phyloP scores from a whole-genome alignment of 92 coral and sea anemone species.

The Parazoanthus swiftii region DNA sequence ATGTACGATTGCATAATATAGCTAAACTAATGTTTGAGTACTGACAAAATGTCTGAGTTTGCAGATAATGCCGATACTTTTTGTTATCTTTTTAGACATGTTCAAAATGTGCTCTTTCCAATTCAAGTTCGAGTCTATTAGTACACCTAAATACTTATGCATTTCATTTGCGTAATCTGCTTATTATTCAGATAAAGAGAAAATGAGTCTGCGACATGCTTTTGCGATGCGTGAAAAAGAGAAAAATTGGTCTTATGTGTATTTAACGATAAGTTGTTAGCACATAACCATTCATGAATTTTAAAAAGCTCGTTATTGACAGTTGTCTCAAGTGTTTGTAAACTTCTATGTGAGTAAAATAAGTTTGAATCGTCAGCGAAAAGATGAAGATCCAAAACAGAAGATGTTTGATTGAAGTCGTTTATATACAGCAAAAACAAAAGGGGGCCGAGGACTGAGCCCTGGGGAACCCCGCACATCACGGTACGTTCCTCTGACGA shows the following conservation, averaged over 20 bases:
- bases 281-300: slow-evolving; percentile 43
- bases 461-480: no score
- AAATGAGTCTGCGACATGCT: background rate
- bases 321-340: slow-evolving; percentile 19
- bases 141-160: slow-evolving; percentile 19
- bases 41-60: slow-evolving; percentile 7
- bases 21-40: slow-evolving; percentile 3
- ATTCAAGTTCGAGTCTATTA: slow-evolving; percentile 13
- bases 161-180: slow-evolving; percentile 14
- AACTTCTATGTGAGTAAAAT: no score
- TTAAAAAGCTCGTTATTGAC: slow-evolving; percentile 24
- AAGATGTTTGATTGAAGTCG: slow-evolving; percentile 5
- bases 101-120: no score
- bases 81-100: no score
- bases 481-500: slow-evolving; percentile 13
- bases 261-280: slow-evolving; percentile 41
- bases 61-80: background rate
- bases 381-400: no score
- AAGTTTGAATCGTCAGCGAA: no score
- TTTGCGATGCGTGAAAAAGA: slow-evolving; percentile 35
- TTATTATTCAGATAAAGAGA: slow-evolving; percentile 5
- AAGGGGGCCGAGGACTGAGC: no score
- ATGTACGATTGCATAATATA: slow-evolving; percentile 3
- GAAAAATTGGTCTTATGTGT: slow-evolving; percentile 21
- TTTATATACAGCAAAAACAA: background rate